These are phyloP conservation scores for Erynnis tages DNA, from an alignment of 2,888 invertebrate species.

Conservation along the genomic window DNA sequence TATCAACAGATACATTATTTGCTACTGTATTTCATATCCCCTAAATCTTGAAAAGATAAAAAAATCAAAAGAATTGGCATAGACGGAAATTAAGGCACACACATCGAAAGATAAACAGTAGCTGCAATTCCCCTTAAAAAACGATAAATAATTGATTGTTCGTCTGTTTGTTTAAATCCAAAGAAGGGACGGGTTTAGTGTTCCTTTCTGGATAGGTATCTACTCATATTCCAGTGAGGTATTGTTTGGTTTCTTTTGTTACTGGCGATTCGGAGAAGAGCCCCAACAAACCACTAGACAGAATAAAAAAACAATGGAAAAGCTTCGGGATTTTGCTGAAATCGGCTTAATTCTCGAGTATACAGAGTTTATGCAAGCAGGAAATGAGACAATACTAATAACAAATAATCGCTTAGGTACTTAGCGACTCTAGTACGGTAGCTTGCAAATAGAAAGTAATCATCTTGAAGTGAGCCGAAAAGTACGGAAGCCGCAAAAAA, in stretches of 20 bases:
- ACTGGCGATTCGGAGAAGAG: slow-evolving; percentile 43
- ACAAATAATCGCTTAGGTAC: slow-evolving; percentile 33
- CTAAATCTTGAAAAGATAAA: too few relatives aligned
- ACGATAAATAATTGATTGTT: neutral
- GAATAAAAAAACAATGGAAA: slow-evolving; percentile 32
- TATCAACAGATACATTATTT: too few relatives aligned
- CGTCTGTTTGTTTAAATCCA: slow-evolving; percentile 1
- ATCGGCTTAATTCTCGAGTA: slow-evolving; percentile 34
- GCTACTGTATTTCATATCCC: too few relatives aligned
- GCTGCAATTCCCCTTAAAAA: neutral
- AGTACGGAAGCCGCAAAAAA: neutral
- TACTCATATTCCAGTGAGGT: slow-evolving; percentile 28
- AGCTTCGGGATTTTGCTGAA: slow-evolving; percentile 33
- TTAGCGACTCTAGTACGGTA: slow-evolving; percentile 46
- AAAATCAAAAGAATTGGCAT: too few relatives aligned
- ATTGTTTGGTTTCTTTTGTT: slow-evolving; percentile 47
- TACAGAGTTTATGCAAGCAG: slow-evolving; percentile 40
- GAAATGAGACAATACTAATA: slow-evolving; percentile 50
- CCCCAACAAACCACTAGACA: slow-evolving; percentile 34
- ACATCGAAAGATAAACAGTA: neutral
- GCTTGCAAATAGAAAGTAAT: slow-evolving; percentile 36
- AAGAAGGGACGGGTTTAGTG: neutral
- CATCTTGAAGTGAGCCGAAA: slow-evolving; percentile 13
- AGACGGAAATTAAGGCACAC: too few relatives aligned
- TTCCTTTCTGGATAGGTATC: neutral